Evolutionary conservation across 2,888 invertebrate genomes (phyloP), one percentile per base, ranked within the genome.

Genomic region (Amaurobius ferox): DNA sequence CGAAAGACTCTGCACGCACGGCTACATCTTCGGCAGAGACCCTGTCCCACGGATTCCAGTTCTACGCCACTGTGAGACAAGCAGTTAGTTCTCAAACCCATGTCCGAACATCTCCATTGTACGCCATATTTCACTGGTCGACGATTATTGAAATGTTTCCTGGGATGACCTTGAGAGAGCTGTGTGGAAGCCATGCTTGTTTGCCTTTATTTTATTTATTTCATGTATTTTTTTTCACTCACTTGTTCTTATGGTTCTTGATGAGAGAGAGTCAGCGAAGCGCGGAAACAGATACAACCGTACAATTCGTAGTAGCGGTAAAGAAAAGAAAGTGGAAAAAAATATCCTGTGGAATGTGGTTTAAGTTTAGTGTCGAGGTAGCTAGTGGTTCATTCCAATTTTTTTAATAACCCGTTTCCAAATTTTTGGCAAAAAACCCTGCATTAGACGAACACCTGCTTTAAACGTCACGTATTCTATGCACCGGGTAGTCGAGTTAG

Each of bases 251-350:
- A 30, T 13, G 19, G 35, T 55, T 35, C 6, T 30, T 67, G 32
- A 55, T 77, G 77, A 48, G 55, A 77, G 67, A 32, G n/a, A 68
- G 35, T 78, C 68, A 67, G 19, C 68, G 77, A 78, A n/a, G n/a
- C 61, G 77, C 68, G 77, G 77, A 78, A 78, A 78, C 77, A 32
- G 35, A 9, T 35, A 7, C 6, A 9, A 35, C 5, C 35, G 6
- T 5, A 7, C 5, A 35, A 35, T 5, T 35, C 9, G 35, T 35
- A 35, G 9, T 35, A 35, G 35, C 35, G 35, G 35, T 35, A 9
- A 7, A 35, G 5, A 9, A 7, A 35, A 5, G 9, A 5, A 35
- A 35, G 35, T 7, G 35, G 35, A 35, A 9, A 35, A 9, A 35
- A n/a, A n/a, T n/a, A n/a, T n/a, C n/a, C n/a, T n/a, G n/a, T n/a